These are phyloP conservation scores for Meloe dianella DNA, from an alignment of 2,888 invertebrate species.

Conservation along the genomic window DNA sequence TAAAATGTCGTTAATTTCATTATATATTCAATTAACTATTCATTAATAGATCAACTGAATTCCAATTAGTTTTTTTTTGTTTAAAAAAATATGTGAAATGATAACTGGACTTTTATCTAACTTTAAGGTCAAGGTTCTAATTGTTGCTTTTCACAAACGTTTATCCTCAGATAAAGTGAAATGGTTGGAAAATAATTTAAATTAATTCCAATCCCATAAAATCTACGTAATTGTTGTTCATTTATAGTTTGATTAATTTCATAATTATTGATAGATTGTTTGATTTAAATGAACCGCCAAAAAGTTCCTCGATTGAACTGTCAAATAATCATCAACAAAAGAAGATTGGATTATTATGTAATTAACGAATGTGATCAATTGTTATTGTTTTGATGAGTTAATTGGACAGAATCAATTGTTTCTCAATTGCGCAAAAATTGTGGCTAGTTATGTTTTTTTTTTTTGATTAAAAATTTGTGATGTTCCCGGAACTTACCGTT, in stretches of 20 bases:
- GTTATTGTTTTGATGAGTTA: not conserved
- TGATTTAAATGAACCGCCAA: not conserved
- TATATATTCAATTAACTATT: too few species aligned
- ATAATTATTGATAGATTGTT: not conserved
- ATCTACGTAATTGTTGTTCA: not conserved
- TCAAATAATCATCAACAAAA: not conserved
- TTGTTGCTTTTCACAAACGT: not conserved
- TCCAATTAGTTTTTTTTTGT: not conserved
- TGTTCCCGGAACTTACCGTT: conserved; percentile 48
- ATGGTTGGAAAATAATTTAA: too few species aligned
- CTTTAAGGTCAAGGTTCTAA: not conserved
- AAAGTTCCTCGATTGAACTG: not conserved
- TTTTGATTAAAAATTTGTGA: not conserved
- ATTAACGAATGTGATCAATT: too few species aligned
- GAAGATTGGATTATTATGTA: too few species aligned
- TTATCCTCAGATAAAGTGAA: too few species aligned
- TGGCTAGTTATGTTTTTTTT: not conserved
- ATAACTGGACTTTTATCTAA: not conserved
- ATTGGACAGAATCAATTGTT: not conserved
- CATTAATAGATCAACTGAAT: too few species aligned
- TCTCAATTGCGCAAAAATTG: not conserved
- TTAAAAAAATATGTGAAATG: not conserved
- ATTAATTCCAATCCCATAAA: not conserved
- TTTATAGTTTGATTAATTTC: not conserved
- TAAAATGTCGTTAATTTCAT: not conserved